Evolutionary conservation across 2,113 vertebrate species (phyloP), one percentile per base, ranked within the genome.

Genomic region (Oophaga pumilio): DNA sequence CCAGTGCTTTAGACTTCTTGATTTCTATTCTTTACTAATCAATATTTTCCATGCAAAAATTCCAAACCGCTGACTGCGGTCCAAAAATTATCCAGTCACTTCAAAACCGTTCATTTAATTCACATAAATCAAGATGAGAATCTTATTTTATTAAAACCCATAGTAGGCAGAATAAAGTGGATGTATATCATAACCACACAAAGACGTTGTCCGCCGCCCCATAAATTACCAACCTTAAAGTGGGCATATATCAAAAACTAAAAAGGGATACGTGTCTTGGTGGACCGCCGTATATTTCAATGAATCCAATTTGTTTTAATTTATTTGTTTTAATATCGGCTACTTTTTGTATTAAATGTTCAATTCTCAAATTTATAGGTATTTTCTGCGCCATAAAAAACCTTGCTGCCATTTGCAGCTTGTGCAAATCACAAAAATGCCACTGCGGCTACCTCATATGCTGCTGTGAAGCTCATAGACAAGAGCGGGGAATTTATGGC

Each of bases 301-400:
- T 43, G 50, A 82, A 82, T 82, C 86, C 79, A 87, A 87, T 82
- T 52, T 60, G 64, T 52, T 87, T 62, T 82, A 87, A 87, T 87
- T 87, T 87, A 87, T 82, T 82, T 74, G 66, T 87, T 87, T 87
- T 87, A 87, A 87, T 87, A 87, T 82, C 5, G 10, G 26, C 78
- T 81, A 87, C 86, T 82, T 76, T 87, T 87, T 73, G 68, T 82
- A 82, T 87, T 87, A 87, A 87, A 87, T 49, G 86, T 57, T 87
- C 78, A 60, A 87, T 74, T 74, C 24, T 64, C 28, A 86, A 87
- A 87, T 87, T 87, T 87, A 87, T 87, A 82, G 86, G 50, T 28
- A 60, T 82, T 66, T 82, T 49, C 66, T 52, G 52, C 26, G 9
- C 10, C 20, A 50, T 78, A 87, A 69, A 79, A 76, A 82, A 71